Conservation (phyloP, 1,140 invertebrate genomes). For the Neodiprion lecontei region DNA sequence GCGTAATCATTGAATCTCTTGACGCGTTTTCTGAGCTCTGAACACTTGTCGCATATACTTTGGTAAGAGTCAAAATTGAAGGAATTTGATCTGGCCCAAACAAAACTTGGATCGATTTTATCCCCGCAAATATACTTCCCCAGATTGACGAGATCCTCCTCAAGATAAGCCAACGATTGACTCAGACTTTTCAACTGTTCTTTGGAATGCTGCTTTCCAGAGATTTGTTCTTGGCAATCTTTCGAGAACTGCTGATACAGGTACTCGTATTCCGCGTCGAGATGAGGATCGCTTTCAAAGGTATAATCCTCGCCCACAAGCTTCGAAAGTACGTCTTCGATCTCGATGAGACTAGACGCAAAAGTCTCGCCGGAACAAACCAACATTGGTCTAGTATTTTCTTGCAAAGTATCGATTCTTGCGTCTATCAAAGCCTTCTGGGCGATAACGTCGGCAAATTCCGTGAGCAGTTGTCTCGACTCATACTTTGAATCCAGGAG, state of each 20-base stretch:
- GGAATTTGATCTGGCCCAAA: conserved; percentile 23
- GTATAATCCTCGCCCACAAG: conserved; percentile 42
- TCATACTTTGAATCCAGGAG: conserved; percentile 54
- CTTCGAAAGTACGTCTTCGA: conserved; percentile 45
- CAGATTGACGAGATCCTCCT: conserved; percentile 45
- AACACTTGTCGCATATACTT: conserved; percentile 47
- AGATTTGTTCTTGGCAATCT: conserved; percentile 57
- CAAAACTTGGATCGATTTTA: conserved; percentile 23
- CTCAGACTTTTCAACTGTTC: conserved; percentile 44
- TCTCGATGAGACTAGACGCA: conserved; percentile 51
- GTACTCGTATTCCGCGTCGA: conserved; percentile 68
- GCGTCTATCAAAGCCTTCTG: conserved; percentile 80
- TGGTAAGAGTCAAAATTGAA: conserved; percentile 40
- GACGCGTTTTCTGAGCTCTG: conserved; percentile 60
- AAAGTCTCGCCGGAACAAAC: conserved; percentile 37
- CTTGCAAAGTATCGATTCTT: conserved; percentile 66
- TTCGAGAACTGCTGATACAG: conserved; percentile 68
- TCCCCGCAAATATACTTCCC: conserved; percentile 36
- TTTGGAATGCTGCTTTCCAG: conserved; percentile 35
- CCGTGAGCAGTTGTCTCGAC: conserved; percentile 65
- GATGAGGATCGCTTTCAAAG: conserved; percentile 58
- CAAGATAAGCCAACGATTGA: conserved; percentile 40
- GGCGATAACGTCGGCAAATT: conserved; percentile 77
- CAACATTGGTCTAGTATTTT: conserved; percentile 27
- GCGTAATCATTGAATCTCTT: conserved; percentile 63